Conservation (phyloP, 2,888 invertebrate genomes). For the Petrolisthes manimaculis region DNA sequence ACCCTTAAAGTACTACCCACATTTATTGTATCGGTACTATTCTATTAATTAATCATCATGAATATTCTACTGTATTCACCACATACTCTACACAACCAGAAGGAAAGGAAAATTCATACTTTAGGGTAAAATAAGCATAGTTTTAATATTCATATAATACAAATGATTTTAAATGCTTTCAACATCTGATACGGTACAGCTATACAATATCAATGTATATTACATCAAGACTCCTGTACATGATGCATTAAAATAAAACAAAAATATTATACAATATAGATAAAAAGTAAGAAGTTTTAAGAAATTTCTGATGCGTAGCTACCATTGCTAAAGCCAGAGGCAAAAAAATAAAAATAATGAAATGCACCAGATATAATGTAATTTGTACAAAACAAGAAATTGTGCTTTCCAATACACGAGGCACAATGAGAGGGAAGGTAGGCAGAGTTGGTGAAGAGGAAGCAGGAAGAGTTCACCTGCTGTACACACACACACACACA, state of each 20-base stretch:
- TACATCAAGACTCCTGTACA: conserved; percentile 57
- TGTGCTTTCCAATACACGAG: conserved; percentile 42
- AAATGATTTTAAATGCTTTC: conserved; percentile 59
- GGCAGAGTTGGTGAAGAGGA: conserved; percentile 33
- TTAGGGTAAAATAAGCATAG: conserved; percentile 40
- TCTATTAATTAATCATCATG: too few species aligned
- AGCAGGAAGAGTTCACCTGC: neutral
- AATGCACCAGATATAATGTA: conserved; percentile 13
- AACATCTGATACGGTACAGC: conserved; percentile 54
- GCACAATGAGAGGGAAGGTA: conserved; percentile 41
- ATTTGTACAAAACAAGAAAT: conserved; percentile 45
- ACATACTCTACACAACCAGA: too few species aligned
- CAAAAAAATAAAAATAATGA: conserved; percentile 36
- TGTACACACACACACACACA: conserved; percentile 12
- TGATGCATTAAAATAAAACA: conserved; percentile 43
- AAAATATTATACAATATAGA: conserved; percentile 40
- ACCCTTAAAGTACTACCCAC: too few species aligned
- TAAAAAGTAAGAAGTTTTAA: conserved; percentile 31
- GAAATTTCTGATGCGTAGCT: conserved; percentile 46
- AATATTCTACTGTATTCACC: too few species aligned
- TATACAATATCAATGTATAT: conserved; percentile 59
- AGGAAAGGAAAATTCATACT: neutral
- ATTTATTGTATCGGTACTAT: too few species aligned
- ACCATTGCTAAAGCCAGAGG: conserved; percentile 51
- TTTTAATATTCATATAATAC: conserved; percentile 60